Evolutionary conservation across 1,140 invertebrate genomes (phyloP), one percentile per base, ranked within the genome.

Genomic region (Samia ricini): DNA sequence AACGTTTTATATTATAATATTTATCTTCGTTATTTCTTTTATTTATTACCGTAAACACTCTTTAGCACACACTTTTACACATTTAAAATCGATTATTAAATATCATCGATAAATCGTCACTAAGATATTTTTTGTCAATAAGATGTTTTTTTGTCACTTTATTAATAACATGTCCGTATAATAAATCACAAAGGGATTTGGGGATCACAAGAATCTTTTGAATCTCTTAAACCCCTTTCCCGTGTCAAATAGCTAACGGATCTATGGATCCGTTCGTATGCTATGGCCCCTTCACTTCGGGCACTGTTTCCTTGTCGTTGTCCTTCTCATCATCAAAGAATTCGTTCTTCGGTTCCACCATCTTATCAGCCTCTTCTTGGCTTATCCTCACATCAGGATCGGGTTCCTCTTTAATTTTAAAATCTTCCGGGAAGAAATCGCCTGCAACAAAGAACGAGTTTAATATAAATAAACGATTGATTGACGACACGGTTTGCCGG

Each of bases 321-420:
- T 95, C 95, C 57, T 95, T 94, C 52, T 99, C 97, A 20, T 96
- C 97, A 72, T 98, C 95, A 81, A 96, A 99, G 91, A 97, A 99
- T 91, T 99, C 98, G 89, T 98, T 98, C 64, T 95, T 94, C 3
- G 95, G 93, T 64, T 98, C 97, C 0, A 98, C 93, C 78, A 96
- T 94, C 83, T 95, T 96, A 80, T 98, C 96, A 0, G 95, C 93
- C 56, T 98, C 96, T 20, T 95, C 93, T 65, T 95, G 93, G 72
- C 95, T 94, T 62, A 96, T 94, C 57, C 95, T 91, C 0, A 96
- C 93, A 76, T 98, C 97, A 2, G 95, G 96, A 88, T 97, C 96
- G 0, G 95, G 94, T 64, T 96, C 95, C 4, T 95, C 94, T 66
- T 94, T 94, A 21, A 93, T 92, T 52, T 92, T 92, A 62, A 93